phyloP scores from a whole-genome alignment of 2,113 vertebrate species.

The Sprattus sprattus region DNA sequence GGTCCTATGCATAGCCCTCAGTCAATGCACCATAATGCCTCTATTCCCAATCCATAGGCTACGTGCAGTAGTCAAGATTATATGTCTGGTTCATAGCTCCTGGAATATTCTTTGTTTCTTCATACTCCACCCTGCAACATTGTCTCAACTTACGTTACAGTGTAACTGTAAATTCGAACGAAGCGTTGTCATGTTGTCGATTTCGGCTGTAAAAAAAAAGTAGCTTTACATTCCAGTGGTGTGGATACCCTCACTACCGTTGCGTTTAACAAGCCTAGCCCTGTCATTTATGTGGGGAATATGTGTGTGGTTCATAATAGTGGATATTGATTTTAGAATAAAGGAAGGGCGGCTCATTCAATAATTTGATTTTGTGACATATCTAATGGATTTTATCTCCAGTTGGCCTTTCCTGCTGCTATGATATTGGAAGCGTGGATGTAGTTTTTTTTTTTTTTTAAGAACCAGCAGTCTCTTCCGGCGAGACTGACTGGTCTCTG shows the following conservation, averaged over 20 bases:
- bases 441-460: not conserved
- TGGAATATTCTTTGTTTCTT: not conserved
- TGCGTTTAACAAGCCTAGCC: not conserved
- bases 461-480: constrained; percentile 10
- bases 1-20: not conserved
- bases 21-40: constrained; percentile 8
- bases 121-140: not conserved
- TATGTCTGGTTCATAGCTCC: not conserved
- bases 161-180: not conserved
- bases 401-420: too few species aligned
- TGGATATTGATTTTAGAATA: not conserved
- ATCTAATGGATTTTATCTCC: not conserved
- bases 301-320: not conserved
- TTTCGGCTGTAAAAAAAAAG: not conserved
- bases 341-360: not conserved
- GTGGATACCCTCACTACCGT: not conserved
- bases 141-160: not conserved
- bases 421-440: not conserved
- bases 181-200: not conserved
- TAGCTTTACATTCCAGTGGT: constrained; percentile 11
- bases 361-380: not conserved
- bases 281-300: not conserved
- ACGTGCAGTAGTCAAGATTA: constrained; percentile 3
- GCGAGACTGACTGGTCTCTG: constrained; percentile 2
- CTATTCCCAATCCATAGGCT: constrained; percentile 15